Base-by-base conservation (phyloP, 1,140 invertebrate genomes). In the Cardiocondyla obscurior region DNA sequence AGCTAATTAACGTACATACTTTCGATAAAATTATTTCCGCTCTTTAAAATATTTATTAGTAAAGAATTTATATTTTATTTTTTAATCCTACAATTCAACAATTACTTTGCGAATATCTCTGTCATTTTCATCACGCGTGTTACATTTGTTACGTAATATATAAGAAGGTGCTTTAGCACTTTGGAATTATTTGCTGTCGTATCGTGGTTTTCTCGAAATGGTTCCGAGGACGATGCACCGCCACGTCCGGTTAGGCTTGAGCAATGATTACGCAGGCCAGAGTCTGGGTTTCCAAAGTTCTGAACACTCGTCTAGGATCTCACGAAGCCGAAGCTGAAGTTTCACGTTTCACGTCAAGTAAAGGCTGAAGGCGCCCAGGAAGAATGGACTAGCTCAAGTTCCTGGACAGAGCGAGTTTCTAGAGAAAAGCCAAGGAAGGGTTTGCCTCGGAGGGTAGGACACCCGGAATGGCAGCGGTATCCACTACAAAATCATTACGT, bases 271-370 rank as follows among this genome's bases (percentile, higher is more conserved):
- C 55, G 81, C 67, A 49, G 74, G 60, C 22, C 83, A 70, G 55
- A 76, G 69, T 76, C 53, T 77, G 70, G 70, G 64, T 70, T 85
- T 44, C 49, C 51, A 82, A 88, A 88, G 76, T 88, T 88, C 51
- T 62, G 55, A 88, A 88, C 84, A 81, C 57, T 79, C 58, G 73
- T 76, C 76, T 62, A 55, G 67, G 57, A 88, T 88, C 73, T 39
- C 86, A 65, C 72, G 53, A 88, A 85, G 86, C 88, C 87, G 84
- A 89, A 83, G 83, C 19, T 74, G 69, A 85, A 88, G 86, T 88
- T 88, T 82, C 85, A 28, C 70, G 55, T 70, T 88, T 82, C 84
- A 25, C 33, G 70, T 82, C 82, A 69, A 33, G 39, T 39, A 55
- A 72, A 58, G 62, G 51, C 67, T 70, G 53, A 51, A 70, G 77